Conservation (phyloP, 2,113 vertebrate species). For the Campylorhamphus procurvoides region DNA sequence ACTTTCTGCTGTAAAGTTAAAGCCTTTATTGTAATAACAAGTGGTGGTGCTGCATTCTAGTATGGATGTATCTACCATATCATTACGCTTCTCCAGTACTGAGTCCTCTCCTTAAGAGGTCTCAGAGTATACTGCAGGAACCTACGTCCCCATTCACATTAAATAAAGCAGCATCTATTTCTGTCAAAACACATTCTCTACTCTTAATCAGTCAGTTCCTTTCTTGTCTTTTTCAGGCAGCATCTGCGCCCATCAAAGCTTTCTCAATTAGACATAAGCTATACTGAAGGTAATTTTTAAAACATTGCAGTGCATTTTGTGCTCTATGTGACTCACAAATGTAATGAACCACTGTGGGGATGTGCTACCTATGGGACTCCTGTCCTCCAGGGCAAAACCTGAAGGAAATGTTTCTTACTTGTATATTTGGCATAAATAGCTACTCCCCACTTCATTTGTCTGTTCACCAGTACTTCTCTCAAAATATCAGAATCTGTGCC, state of each 20-base stretch:
- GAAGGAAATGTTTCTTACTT: background rate
- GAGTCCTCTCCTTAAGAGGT: background rate
- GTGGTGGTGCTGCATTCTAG: background rate
- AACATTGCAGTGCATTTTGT: background rate
- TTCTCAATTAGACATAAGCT: background rate
- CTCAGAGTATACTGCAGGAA: background rate
- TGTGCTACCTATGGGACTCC: background rate
- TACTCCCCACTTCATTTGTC: background rate
- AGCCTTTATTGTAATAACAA: background rate
- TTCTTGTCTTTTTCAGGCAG: conserved; percentile 4
- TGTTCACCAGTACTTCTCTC: background rate
- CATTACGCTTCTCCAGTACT: background rate
- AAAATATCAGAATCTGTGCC: background rate
- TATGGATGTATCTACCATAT: background rate
- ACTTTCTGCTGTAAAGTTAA: background rate
- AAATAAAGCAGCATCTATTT: background rate
- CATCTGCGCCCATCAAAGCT: background rate
- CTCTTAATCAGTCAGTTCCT: conserved; percentile 2
- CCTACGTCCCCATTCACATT: background rate
- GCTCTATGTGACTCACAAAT: background rate
- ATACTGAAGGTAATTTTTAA: background rate
- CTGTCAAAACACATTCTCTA: background rate
- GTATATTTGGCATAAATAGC: background rate
- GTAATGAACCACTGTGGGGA: background rate
- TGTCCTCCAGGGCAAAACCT: background rate